phyloP scores from a whole-genome alignment of 2,113 vertebrate genomes.

The Sturnira hondurensis region DNA sequence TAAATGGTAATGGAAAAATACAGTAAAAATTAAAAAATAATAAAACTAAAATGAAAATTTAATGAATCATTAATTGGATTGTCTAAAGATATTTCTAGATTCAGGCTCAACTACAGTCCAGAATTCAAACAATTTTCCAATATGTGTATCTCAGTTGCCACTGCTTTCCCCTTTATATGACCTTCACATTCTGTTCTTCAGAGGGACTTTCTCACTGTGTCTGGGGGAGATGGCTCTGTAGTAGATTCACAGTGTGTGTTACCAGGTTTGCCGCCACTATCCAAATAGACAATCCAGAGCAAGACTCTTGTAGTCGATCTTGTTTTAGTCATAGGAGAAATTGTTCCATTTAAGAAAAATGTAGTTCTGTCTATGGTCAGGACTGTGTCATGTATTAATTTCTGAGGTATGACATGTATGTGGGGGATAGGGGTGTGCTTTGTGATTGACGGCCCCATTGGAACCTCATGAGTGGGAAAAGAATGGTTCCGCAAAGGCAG shows the following conservation, averaged over 20 bases:
- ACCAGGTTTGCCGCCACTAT: not conserved
- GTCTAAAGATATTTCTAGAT: not conserved
- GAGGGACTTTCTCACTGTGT: not conserved
- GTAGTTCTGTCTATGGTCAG: not conserved
- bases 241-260: not conserved
- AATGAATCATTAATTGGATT: not conserved
- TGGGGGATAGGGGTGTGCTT: accelerated
- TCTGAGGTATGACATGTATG: not conserved
- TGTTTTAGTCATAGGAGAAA: not conserved
- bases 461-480: not conserved
- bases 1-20: too few species aligned
- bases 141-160: not conserved
- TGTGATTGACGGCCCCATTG: not conserved
- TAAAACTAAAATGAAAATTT: not conserved
- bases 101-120: not conserved
- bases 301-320: not conserved
- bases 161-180: not conserved
- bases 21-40: not conserved
- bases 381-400: not conserved
- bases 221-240: not conserved
- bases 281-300: not conserved
- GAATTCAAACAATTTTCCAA: not conserved
- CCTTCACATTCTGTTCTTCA: not conserved
- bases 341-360: not conserved
- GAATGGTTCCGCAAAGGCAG: not conserved